phyloP scores from a whole-genome alignment of 2,888 invertebrate species.

The Campopleginae sp. region DNA sequence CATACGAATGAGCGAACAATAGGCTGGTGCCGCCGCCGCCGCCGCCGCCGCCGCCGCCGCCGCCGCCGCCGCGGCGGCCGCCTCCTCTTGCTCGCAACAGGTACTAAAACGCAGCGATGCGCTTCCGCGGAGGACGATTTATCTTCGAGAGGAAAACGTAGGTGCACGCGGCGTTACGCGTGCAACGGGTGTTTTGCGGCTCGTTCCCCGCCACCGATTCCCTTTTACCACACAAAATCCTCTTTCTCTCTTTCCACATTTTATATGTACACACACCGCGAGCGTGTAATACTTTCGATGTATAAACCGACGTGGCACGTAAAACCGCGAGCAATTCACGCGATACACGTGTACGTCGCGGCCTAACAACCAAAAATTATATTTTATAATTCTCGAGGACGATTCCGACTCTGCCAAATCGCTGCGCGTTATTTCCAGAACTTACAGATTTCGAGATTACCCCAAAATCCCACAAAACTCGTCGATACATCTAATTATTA shows the following conservation, averaged over 20 bases:
- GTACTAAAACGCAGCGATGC: constrained; percentile 67
- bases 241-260: neutral
- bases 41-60: constrained; percentile 9
- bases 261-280: constrained; percentile 30
- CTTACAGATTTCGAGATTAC: too few species aligned
- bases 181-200: constrained; percentile 73
- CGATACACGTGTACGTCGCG: constrained; percentile 51
- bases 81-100: constrained; percentile 64
- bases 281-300: constrained; percentile 36
- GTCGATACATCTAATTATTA: too few species aligned
- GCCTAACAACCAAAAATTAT: neutral
- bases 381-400: constrained; percentile 45
- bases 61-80: neutral
- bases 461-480: too few species aligned
- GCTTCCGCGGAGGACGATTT: constrained; percentile 64
- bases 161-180: constrained; percentile 60
- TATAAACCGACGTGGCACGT: constrained; percentile 50
- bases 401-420: neutral
- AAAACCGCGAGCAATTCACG: constrained; percentile 54
- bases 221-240: constrained; percentile 72
- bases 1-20: constrained; percentile 58
- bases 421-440: too few species aligned
- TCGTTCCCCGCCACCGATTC: constrained; percentile 70
- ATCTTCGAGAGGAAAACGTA: constrained; percentile 62
- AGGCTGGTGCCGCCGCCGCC: neutral